Percentiles rank a stretch among this genome's conserved stretches.
phyloP scores from a whole-genome alignment of 2,797 vertebrate genomes.

The Allobates femoralis region DNA sequence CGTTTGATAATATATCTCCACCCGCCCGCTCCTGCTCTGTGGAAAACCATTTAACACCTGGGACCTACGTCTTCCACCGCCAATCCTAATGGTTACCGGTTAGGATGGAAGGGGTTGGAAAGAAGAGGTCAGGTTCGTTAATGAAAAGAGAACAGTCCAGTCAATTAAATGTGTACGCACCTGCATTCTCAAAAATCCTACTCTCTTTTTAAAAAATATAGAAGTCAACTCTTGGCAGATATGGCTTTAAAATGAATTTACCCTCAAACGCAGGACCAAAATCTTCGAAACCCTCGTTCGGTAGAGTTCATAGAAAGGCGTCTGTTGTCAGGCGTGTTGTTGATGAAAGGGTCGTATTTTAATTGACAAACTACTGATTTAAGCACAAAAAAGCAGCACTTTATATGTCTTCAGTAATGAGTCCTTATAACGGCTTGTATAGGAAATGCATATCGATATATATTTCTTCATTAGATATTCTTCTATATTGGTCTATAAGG shows the following conservation, averaged over 20 bases:
- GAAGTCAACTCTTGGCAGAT: constrained; percentile 61
- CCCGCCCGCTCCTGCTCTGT: constrained; percentile 16
- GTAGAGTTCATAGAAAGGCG: constrained; percentile 14
- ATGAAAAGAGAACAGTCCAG: constrained; percentile 57
- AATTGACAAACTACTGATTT: constrained; percentile 56
- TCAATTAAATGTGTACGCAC: constrained; percentile 40
- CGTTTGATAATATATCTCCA: constrained; percentile 36
- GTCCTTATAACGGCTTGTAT: constrained; percentile 48
- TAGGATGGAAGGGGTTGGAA: constrained; percentile 31
- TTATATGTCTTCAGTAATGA: constrained; percentile 47
- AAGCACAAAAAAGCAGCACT: constrained; percentile 61
- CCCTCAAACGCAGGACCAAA: constrained; percentile 44
- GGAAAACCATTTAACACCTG: constrained; percentile 18
- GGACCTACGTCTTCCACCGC: constrained; percentile 32
- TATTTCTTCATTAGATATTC: constrained; percentile 56
- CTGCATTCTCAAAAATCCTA: constrained; percentile 56
- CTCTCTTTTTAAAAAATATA: constrained; percentile 54
- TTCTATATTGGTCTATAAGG: constrained; percentile 62
- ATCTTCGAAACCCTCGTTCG: constrained; percentile 11
- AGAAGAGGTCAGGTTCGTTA: constrained; percentile 16
- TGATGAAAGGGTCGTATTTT: constrained; percentile 42
- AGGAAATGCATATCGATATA: constrained; percentile 63
- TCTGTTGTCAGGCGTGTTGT: constrained; percentile 41
- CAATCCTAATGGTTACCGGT: constrained; percentile 18
- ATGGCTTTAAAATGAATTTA: constrained; percentile 62